Percentiles rank a stretch among this genome's conserved stretches.
These are phyloP conservation scores for Oryzias curvinotus DNA, from an alignment of 2,113 vertebrate species.

Conservation along the genomic window DNA sequence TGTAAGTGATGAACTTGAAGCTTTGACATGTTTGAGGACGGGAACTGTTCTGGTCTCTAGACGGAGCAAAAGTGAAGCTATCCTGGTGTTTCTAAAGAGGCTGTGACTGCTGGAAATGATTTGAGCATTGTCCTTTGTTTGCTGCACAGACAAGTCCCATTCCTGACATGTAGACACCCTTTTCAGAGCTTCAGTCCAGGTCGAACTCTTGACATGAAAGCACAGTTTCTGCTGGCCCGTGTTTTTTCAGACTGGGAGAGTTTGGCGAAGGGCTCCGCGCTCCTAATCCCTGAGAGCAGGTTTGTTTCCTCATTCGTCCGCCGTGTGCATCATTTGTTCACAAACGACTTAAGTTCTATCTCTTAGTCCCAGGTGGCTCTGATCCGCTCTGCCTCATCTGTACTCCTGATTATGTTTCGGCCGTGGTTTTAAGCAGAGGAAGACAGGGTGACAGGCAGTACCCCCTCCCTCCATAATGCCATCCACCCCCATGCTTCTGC, in stretches of 20 bases:
- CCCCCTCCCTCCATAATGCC: conserved; percentile 15
- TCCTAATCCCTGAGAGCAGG: conserved; percentile 68
- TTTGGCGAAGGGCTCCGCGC: conserved; percentile 50
- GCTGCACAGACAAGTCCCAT: too few species aligned
- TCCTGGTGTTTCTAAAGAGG: too few species aligned
- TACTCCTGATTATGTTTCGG: conserved; percentile 34
- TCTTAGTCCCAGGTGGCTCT: conserved; percentile 68
- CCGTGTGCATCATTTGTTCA: conserved; percentile 72
- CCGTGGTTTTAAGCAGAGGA: conserved; percentile 29
- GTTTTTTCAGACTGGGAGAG: conserved; percentile 47
- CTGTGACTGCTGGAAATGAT: too few species aligned
- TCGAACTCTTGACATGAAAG: too few species aligned
- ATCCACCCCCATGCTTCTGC: conserved; percentile 1
- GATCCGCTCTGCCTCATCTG: conserved; percentile 50
- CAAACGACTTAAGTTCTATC: conserved; percentile 74
- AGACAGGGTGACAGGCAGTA: conserved; percentile 48
- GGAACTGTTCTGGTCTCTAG: too few species aligned
- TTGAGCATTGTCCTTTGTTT: too few species aligned
- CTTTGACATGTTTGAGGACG: too few species aligned
- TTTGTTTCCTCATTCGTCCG: conserved; percentile 55
- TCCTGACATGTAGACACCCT: too few species aligned
- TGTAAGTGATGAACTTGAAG: too few species aligned
- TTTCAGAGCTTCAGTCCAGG: too few species aligned
- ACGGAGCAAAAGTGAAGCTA: too few species aligned
- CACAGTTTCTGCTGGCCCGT: conserved; percentile 32